These are phyloP conservation scores for Irena cyanogastra DNA, from an alignment of 2,113 vertebrate genomes.

Conservation along the genomic window DNA sequence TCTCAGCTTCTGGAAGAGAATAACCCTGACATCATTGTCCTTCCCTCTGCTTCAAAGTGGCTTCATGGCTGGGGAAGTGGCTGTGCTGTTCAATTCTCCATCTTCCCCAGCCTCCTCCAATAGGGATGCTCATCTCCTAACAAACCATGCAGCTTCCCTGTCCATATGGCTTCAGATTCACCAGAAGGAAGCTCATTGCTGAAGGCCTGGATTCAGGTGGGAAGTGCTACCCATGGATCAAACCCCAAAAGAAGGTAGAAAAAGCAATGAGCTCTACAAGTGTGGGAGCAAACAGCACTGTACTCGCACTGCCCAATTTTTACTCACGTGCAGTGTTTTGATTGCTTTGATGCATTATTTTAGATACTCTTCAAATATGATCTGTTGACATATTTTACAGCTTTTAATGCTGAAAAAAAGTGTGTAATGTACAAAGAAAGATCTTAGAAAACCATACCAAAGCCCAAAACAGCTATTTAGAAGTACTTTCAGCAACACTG, in stretches of 20 bases:
- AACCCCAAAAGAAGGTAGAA: neutral
- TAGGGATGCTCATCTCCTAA: neutral
- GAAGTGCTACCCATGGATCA: neutral
- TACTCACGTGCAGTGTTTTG: accelerated
- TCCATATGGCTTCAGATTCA: neutral
- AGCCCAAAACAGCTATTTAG: neutral
- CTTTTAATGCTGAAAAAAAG: neutral
- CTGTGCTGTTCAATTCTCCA: neutral
- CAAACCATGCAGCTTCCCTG: accelerated
- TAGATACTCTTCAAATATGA: neutral
- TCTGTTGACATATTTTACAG: neutral
- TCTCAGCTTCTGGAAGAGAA: neutral
- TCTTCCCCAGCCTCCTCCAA: neutral
- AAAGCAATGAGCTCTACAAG: neutral
- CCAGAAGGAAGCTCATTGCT: neutral
- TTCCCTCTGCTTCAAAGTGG: neutral
- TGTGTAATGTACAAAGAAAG: neutral
- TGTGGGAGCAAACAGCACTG: neutral
- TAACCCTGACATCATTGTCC: accelerated
- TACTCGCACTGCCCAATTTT: neutral
- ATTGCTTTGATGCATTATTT: neutral
- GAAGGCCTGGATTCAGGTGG: neutral
- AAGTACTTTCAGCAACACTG: neutral
- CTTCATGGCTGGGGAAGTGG: neutral
- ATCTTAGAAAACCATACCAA: neutral